Evolutionary conservation across 2,113 vertebrate genomes (phyloP), one percentile per base, ranked within the genome.

Genomic region (Nyctibius bracteatus): DNA sequence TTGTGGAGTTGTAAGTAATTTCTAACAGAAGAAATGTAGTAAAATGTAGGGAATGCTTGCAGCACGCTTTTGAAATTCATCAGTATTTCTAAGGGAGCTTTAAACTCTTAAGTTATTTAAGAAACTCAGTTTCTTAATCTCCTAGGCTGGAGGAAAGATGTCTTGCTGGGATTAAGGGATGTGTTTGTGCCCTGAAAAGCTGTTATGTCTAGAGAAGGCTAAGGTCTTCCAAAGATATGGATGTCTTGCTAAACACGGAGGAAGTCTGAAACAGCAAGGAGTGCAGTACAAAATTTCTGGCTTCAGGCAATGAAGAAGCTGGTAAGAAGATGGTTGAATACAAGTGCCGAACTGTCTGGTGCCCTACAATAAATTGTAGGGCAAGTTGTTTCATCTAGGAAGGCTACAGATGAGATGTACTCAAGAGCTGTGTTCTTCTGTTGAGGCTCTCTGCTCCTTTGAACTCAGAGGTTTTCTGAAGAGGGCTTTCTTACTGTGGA

Each of bases 1-100:
- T 15, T 73, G 14, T 19, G 23, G 2, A 35, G 37, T 31, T 90
- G 23, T 31, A 41, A 67, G 6, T n/a, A 2, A 61, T 57, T 61
- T 61, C 10, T 33, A 74, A 47, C 30, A 62, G 82, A 41, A 66
- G 49, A 88, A 74, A 70, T 11, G 8, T 24, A 43, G 4, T 6
- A 31, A n/a, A 77, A 49, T 5, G 23, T 0, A 0, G 7, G 21
- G 44, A 92, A 46, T 4, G 2, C 6, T 66, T 33, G 24, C 28
- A 88, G 27, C 25, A 15, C 24, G 31, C 17, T 72, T 78, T 59
- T 33, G 19, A 25, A 74, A 59, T 67, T 24, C 25, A 15, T 73
- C 7, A 39, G 8, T 7, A 33, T 58, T 61, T 63, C 9, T 25
- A 79, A 51, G 31, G 21, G 21, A 47, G 12, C 20, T 89, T 74